Evolutionary conservation across 2,888 invertebrate genomes (phyloP).

Genomic region (Diarsia mendica): DNA sequence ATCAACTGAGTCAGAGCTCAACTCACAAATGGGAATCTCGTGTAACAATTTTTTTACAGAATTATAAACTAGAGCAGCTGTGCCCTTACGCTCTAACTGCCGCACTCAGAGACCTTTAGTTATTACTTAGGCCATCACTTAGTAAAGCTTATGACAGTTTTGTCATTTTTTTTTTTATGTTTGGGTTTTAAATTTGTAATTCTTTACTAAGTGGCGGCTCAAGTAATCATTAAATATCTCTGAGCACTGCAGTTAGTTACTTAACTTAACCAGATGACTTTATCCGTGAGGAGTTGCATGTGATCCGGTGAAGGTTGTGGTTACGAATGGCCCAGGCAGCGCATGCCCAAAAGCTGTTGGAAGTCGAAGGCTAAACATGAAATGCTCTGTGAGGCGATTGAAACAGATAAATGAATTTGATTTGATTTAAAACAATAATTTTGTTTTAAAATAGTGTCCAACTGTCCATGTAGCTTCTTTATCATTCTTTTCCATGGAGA

Average conservation of each 20-base stretch:
- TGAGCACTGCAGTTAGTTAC: too few relatives aligned
- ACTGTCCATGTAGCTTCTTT: too few relatives aligned
- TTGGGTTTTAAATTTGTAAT: too few relatives aligned
- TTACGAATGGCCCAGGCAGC: background rate
- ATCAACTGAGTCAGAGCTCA: background rate
- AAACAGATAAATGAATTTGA: background rate
- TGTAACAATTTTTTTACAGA: background rate
- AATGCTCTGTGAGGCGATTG: background rate
- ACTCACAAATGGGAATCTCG: constrained; percentile 33
- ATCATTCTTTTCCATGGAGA: too few relatives aligned
- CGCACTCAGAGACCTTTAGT: too few relatives aligned
- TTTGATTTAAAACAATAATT: background rate
- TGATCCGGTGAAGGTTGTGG: background rate
- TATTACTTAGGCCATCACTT: too few relatives aligned
- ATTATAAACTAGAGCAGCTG: constrained; percentile 11
- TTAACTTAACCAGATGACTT: too few relatives aligned
- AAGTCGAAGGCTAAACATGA: background rate
- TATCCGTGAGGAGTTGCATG: background rate
- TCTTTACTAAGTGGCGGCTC: too few relatives aligned
- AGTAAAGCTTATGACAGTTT: too few relatives aligned
- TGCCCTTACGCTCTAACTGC: too few relatives aligned
- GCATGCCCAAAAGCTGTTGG: background rate
- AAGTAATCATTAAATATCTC: too few relatives aligned
- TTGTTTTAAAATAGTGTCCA: background rate
- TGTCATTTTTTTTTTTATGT: too few relatives aligned